A percentile compares a stretch with the other conserved stretches of the same genome.
These are phyloP conservation scores for Plumapathes pennacea DNA, from an alignment of 92 coral and sea anemone species.

Conservation along the genomic window DNA sequence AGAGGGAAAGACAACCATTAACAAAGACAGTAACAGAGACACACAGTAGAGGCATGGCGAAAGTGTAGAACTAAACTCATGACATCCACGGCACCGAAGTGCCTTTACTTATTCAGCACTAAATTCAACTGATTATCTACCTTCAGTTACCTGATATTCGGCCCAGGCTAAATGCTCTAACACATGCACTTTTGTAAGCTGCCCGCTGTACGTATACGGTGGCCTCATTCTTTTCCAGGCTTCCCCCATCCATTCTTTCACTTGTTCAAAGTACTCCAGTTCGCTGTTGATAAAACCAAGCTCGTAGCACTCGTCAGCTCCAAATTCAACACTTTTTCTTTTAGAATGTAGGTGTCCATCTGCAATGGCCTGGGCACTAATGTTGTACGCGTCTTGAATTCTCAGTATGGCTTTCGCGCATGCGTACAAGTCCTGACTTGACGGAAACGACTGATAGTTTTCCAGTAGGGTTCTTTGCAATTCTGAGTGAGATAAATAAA, in stretches of 20 bases:
- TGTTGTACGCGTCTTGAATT: slow-evolving; percentile 82
- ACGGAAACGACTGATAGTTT: slow-evolving; percentile 60
- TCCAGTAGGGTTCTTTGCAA: slow-evolving; percentile 43
- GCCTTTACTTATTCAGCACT: no score
- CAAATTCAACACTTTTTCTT: slow-evolving; percentile 43
- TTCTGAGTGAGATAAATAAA: slow-evolving; percentile 17
- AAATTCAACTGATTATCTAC: no score
- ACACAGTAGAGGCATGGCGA: no score
- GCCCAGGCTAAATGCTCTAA: slow-evolving; percentile 92
- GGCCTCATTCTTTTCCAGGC: slow-evolving; percentile 58
- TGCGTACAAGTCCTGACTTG: slow-evolving; percentile 67
- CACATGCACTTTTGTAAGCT: slow-evolving; percentile 42
- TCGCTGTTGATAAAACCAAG: slow-evolving; percentile 69
- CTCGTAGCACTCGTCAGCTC: slow-evolving; percentile 85
- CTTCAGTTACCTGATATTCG: slow-evolving; percentile 87
- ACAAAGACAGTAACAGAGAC: no score
- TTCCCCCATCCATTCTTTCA: slow-evolving; percentile 78
- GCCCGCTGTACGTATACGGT: slow-evolving; percentile 63
- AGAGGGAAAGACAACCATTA: no score
- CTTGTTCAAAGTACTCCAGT: slow-evolving; percentile 49
- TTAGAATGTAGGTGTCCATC: slow-evolving; percentile 64
- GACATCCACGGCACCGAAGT: no score
- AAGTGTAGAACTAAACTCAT: no score
- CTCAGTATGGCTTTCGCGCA: slow-evolving; percentile 81
- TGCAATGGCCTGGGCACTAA: slow-evolving; percentile 66